Base-by-base conservation (phyloP, 2,888 invertebrate species). In the Leptarthrus brevirostris region DNA sequence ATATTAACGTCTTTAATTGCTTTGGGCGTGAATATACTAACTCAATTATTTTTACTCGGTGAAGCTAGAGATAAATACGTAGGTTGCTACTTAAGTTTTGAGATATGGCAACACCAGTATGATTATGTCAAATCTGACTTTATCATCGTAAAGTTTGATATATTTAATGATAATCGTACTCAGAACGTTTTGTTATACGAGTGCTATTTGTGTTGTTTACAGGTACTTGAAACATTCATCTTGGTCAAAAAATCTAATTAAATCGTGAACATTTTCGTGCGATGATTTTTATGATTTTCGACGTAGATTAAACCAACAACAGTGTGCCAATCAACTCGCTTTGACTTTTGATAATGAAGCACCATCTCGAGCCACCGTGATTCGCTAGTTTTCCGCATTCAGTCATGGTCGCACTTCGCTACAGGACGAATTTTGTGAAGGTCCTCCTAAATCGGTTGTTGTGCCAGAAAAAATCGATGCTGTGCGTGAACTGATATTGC, bases 391-490 rank as follows among this genome's bases (percentile, higher is more conserved):
- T 30, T 5, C 3, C 8, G 30, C 3, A 30, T 30, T 30, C 8
- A 30, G 8, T 30, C 30, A 8, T 30, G 8, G 30, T 8, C 30
- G 30, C 8, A 5, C 30, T 30, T 30, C 34, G 20, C 72, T 72
- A 2, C 12, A 36, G 16, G n/a, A 72, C 14, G 40, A 72, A 58
- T 72, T 72, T 18, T 44, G 56, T 58, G 72, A 72, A 72, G 72
- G 72, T 72, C 58, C 40, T 40, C 58, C 22, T 40, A 58, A 44
- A 72, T 58, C 58, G 16, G 74, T 74, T 73, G 76, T 79, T 78
- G 74, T 78, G 52, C 76, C 75, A 64, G 72, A 79, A 79, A 80
- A 73, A 75, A 78, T 79, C 69, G 76, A 80, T 78, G 77, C 77
- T 76, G 77, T 79, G 77, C 79, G 77, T 22, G 75, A 79, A 77